Percentiles rank a stretch among this genome's conserved stretches.
Conservation (phyloP, 53 echinoderm and acorn worm species). For the Temnopleurus reevesii region DNA sequence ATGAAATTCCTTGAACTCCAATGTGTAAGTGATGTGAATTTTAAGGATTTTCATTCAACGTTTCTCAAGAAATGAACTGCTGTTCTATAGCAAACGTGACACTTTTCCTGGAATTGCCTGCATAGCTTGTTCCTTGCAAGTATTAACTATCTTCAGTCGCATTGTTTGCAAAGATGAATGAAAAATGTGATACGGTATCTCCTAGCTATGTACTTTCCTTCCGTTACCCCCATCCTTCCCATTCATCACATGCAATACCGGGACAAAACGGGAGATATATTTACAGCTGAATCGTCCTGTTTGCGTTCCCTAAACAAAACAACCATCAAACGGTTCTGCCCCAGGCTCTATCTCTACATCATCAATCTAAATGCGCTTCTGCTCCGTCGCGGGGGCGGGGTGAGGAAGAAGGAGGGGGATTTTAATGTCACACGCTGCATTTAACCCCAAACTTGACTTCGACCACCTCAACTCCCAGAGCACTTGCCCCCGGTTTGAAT, state of each 20-base stretch:
- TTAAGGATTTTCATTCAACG: no score
- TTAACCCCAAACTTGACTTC: background rate
- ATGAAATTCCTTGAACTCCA: no score
- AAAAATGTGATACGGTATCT: background rate
- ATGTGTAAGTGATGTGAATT: no score
- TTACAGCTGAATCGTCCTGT: conserved; percentile 8
- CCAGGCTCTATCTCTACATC: background rate
- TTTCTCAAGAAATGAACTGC: no score
- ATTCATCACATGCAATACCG: background rate
- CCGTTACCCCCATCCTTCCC: background rate
- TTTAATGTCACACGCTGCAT: background rate
- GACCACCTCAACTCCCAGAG: background rate
- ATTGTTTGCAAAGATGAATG: background rate
- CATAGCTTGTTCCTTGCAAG: no score
- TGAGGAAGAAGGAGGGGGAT: no score
- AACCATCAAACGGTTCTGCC: background rate
- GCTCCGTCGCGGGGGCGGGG: no score
- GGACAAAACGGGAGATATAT: background rate
- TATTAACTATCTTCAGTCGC: no score
- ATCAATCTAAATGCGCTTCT: conserved; percentile 1
- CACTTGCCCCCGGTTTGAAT: background rate
- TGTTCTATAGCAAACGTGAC: no score
- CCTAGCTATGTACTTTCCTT: background rate
- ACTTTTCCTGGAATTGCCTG: no score
- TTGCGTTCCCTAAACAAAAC: conserved; percentile 29